phyloP scores from a whole-genome alignment of 2,797 vertebrate species.

The Champsocephalus esox region DNA sequence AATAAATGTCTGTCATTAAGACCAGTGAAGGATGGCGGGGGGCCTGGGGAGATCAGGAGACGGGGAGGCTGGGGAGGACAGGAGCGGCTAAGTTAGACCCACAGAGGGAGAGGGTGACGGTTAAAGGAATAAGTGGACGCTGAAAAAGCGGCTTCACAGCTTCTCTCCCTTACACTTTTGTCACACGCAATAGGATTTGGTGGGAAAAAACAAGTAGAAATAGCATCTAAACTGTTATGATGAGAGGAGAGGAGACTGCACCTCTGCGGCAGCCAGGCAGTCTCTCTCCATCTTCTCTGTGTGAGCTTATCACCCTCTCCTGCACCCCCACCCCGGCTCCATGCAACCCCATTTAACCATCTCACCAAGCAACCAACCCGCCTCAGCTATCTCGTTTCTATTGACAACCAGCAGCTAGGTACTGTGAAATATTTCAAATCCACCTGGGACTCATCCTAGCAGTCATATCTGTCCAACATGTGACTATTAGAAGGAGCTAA shows the following conservation, averaged over 20 bases:
- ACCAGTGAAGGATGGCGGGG: slow-evolving; percentile 62
- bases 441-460: slow-evolving; percentile 71
- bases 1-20: slow-evolving; percentile 78
- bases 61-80: slow-evolving; percentile 41
- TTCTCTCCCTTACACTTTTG: slow-evolving; percentile 10
- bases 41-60: slow-evolving; percentile 55
- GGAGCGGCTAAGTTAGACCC: slow-evolving; percentile 59
- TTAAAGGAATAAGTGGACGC: slow-evolving; percentile 14
- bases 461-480: slow-evolving; percentile 67
- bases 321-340: slow-evolving; percentile 16
- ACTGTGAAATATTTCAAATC: slow-evolving; percentile 58
- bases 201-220: slow-evolving; percentile 15
- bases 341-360: slow-evolving; percentile 56
- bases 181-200: slow-evolving; percentile 1
- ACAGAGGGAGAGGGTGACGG: slow-evolving; percentile 37
- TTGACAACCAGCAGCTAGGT: slow-evolving; percentile 66
- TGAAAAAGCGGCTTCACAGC: slow-evolving; percentile 11
- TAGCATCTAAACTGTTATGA: slow-evolving; percentile 35
- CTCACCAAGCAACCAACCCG: slow-evolving; percentile 44
- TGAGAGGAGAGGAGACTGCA: slow-evolving; percentile 26
- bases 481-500: slow-evolving; percentile 71
- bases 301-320: slow-evolving; percentile 51
- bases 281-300: slow-evolving; percentile 52
- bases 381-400: slow-evolving; percentile 47
- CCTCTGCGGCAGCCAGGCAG: slow-evolving; percentile 42